Evolutionary conservation across 1,140 invertebrate genomes (phyloP).

Genomic region (Bombus consobrinus): DNA sequence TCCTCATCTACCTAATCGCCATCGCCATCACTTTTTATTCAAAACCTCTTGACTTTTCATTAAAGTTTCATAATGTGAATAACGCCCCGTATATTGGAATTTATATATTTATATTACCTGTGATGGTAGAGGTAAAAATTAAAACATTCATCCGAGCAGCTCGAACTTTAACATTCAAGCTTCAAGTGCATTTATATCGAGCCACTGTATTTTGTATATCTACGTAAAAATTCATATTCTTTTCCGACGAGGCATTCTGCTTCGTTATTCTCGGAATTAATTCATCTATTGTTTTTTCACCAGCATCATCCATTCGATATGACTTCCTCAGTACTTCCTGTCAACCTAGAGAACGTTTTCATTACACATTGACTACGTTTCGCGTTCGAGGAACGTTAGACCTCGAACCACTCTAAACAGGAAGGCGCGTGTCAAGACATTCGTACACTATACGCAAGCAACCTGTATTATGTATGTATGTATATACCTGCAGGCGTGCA

Average conservation of each 20-base stretch:
- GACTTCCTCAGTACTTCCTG: neutral
- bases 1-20: neutral
- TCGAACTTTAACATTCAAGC: slow-evolving; percentile 1
- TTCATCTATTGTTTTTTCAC: neutral
- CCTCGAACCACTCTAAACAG: neutral
- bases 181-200: neutral
- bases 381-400: neutral
- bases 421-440: neutral
- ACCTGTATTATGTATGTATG: neutral
- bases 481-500: neutral
- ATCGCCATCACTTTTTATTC: neutral
- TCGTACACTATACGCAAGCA: neutral
- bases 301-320: neutral
- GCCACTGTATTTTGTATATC: neutral
- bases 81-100: neutral
- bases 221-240: neutral
- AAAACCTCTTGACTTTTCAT: neutral
- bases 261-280: neutral
- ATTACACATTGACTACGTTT: neutral
- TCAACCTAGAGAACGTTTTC: neutral
- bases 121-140: neutral
- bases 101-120: neutral
- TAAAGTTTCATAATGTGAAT: neutral
- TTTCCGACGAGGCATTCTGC: neutral
- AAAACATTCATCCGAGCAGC: neutral